Evolutionary conservation across 2,888 invertebrate genomes (phyloP).

Genomic region (Micoletzkya japonica): DNA sequence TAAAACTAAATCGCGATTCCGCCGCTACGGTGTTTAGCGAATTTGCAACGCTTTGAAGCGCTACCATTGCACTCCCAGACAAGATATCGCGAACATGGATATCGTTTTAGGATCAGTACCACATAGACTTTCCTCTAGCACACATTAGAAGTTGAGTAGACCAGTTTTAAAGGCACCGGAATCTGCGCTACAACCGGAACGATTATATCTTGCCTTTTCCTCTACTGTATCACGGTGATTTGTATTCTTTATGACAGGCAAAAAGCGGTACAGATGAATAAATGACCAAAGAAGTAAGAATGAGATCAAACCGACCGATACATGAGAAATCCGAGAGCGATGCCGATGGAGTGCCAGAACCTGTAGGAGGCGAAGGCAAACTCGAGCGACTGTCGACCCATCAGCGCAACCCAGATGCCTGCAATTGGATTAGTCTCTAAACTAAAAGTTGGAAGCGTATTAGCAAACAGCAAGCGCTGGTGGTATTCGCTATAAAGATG

Average conservation of each 20-base stretch:
- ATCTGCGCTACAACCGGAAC: too few relatives aligned
- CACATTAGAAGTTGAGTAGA: too few relatives aligned
- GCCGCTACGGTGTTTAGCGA: too few relatives aligned
- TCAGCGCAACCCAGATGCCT: slow-evolving; percentile 80
- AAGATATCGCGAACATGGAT: too few relatives aligned
- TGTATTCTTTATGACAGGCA: slow-evolving; percentile 51
- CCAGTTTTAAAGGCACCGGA: too few relatives aligned
- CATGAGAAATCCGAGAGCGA: slow-evolving; percentile 81
- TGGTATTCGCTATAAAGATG: too few relatives aligned
- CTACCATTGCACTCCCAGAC: not conserved
- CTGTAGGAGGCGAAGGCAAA: slow-evolving; percentile 90
- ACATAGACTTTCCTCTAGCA: too few relatives aligned
- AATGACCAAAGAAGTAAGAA: slow-evolving; percentile 75
- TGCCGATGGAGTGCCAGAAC: slow-evolving; percentile 87
- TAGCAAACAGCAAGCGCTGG: too few relatives aligned
- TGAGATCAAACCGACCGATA: slow-evolving; percentile 71
- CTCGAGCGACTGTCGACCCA: slow-evolving; percentile 79
- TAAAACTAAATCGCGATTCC: too few relatives aligned
- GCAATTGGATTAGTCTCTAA: not conserved
- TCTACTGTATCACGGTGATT: not conserved
- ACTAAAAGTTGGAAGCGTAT: too few relatives aligned
- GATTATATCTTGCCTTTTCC: too few relatives aligned
- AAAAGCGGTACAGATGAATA: slow-evolving; percentile 74
- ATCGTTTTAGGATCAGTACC: too few relatives aligned
- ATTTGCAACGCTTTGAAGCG: not conserved